Base-by-base conservation (phyloP, 1,140 invertebrate species). In the Platyscapa corneri region DNA sequence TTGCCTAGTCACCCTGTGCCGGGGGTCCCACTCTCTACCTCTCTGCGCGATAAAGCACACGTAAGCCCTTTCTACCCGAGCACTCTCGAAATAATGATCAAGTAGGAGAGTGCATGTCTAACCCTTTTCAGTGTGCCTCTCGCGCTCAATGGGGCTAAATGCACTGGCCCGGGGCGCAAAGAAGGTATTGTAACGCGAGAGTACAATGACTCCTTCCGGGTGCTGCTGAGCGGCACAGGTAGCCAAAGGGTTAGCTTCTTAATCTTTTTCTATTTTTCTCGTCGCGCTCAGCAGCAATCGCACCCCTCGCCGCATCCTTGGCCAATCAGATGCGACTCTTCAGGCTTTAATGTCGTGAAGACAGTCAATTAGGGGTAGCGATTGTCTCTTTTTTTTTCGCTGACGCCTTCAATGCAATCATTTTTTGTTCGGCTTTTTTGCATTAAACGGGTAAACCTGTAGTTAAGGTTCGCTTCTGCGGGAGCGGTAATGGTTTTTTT, bases 161-260 rank as follows among this genome's bases (percentile, higher is more conserved):
- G 30, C 5, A 49, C 30, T 37, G 70, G 34, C 70, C 37, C 14
- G 20, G 37, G 27, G 56, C 53, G 16, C 39, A 70, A 67, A 64
- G 32, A 81, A 70, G 18, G 30, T 34, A 84, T 83, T 53, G 49
- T 72, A 42, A 64, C 16, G 32, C 27, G 32, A 65, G 27, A 60
- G n/a, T 16, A 79, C 83, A 84, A 84, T 84, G 16, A 20, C 42
- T 30, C 27, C 20, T 67, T 46, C 74, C 42, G 18, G 53, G 27
- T 7, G 37, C 12, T 12, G 39, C 18, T 27, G 12, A 27, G 42
- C 1, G 12, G 27, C 23, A n/a, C 82, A 84, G 82, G 60, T 77
- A 84, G 82, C 75, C 42, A 77, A 78, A 67, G 75, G 82, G 82
- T 67, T 67, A 39, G 72, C 67, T 76, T 60, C 82, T 83, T 76